phyloP scores from a whole-genome alignment of 2,113 vertebrate genomes.

The Fregata magnificens region DNA sequence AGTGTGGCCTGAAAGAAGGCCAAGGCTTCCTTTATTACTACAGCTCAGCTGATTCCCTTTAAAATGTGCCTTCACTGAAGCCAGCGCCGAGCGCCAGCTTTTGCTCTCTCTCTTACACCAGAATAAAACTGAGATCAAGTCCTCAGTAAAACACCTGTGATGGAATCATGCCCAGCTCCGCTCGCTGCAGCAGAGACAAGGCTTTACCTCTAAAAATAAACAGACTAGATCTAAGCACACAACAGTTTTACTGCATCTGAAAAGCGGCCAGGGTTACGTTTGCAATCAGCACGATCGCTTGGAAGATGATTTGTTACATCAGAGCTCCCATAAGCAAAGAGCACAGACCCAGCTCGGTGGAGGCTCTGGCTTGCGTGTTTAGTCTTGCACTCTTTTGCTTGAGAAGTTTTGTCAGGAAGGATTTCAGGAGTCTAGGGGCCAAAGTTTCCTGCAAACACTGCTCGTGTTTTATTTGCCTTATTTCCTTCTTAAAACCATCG shows the following conservation, averaged over 20 bases:
- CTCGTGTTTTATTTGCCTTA: background rate
- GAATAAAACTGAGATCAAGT: background rate
- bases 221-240: slow-evolving; percentile 10
- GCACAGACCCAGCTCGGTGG: background rate
- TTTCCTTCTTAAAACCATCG: background rate
- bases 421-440: background rate
- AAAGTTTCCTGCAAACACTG: background rate
- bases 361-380: slow-evolving; percentile 51
- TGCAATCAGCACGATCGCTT: background rate
- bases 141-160: slow-evolving; percentile 26
- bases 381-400: background rate
- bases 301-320: slow-evolving; percentile 30
- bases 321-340: slow-evolving; percentile 40
- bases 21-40: background rate
- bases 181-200: background rate
- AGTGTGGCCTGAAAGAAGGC: background rate
- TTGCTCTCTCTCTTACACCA: background rate
- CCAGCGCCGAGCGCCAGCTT: background rate
- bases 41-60: background rate
- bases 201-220: slow-evolving; percentile 50
- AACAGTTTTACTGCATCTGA: slow-evolving; percentile 34
- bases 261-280: background rate
- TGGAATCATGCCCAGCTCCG: slow-evolving; percentile 17
- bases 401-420: background rate
- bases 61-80: background rate